Base-by-base conservation (phyloP, 1,140 invertebrate species). In the Cotesia chilonis region DNA sequence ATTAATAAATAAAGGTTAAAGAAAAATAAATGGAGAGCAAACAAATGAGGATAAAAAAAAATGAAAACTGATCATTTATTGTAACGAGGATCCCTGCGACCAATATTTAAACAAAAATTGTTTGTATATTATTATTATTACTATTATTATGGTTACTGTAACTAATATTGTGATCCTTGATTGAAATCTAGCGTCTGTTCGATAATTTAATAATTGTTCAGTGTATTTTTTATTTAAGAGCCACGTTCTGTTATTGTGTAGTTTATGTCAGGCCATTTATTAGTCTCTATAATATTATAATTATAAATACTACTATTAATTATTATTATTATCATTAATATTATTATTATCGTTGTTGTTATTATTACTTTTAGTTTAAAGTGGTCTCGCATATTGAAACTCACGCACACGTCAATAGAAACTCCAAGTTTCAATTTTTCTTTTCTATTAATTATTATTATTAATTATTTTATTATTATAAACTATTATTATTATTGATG, bases 161-260 rank as follows among this genome's bases (percentile, higher is more conserved):
- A 47, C 10, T 47, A 47, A 9, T 10, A 47, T 64, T 57, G 59
- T 67, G 55, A 41, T 65, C 28, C 60, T 70, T 55, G 68, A 41
- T 70, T n/a, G 9, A 5, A 41, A 54, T 70, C 54, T 52, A 54
- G 65, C 71, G 70, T 66, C 70, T 71, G 70, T 57, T 71, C 63
- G 63, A 71, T 37, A 20, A 28, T 65, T 41, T 66, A 9, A 1
- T 59, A 4, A 60, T 20, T 37, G 41, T 38, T 57, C 28, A 57
- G 36, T 71, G n/a, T 55, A 20, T 12, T 9, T 71, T 9, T 36
- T 17, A 57, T 38, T 47, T 47, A 47, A 47, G 28, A 28, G 41
- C 41, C 5, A 47, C 41, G 41, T 47, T 47, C 41, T 47, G 41
- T 47, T 47, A 47, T 47, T 47, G 41, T n/a, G 28, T 64, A 37